Base-by-base conservation (phyloP, 1,140 invertebrate species). In the Drosophila pandora region DNA sequence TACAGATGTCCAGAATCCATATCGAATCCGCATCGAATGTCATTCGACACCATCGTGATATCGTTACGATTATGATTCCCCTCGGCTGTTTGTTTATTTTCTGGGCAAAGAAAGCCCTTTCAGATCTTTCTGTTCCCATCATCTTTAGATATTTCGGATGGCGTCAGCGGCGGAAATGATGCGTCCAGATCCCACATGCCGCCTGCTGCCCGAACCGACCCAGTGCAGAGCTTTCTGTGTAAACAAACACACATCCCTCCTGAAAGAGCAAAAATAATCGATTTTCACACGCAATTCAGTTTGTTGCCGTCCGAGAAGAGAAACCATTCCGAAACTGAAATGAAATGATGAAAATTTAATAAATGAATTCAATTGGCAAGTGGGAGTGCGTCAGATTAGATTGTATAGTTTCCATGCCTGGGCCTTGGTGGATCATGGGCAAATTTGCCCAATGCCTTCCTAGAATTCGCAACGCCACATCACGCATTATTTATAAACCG, bases 91-190 rank as follows among this genome's bases (percentile, higher is more conserved):
- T 73, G 54, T 62, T 71, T 82, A 65, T 49, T 12, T 25, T 58
- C 28, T 57, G n/a, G 23, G 50, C 21, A 21, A 22, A 30, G 41
- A 72, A 71, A 59, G 39, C 67, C 54, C 48, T 62, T 68, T 28
- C 23, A 12, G 17, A 39, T 48, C 23, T 60, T 60, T 34, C 34
- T 23, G 28, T 72, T 58, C 23, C 49, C 37, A 55, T 67, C 23
- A 50, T 57, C 59, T 48, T 76, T 43, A 62, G 59, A 39, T 47
- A 61, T 76, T 63, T 76, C 50, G 52, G 48, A 80, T 85, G 76
- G 81, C 81, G 76, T 85, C 75, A 88, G 84, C 84, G 72, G 48
- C 75, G 83, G 83, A 87, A 87, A 87, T 83, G 67, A 76, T 88
- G 83, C 79, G 64, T 83, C 82, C 63, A 67, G 39, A 82, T 71